phyloP scores from a whole-genome alignment of 2,113 vertebrate species.

The Laterallus jamaicensis region DNA sequence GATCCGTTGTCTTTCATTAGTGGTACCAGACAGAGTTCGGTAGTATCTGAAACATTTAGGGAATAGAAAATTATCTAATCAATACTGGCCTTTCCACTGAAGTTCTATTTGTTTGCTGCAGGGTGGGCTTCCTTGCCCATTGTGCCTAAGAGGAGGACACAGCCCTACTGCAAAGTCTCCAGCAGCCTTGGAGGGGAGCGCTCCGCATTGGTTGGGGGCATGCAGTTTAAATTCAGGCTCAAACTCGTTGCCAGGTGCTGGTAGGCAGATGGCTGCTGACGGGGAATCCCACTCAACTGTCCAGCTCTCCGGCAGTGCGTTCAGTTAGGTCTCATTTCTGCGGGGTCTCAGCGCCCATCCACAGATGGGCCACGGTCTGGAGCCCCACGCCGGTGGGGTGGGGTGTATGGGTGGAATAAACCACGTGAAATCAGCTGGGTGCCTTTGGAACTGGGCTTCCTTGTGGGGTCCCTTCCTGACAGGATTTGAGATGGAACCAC shows the following conservation, averaged over 20 bases:
- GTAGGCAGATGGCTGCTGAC: not conserved
- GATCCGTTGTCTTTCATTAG: not conserved
- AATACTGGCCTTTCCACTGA: not conserved
- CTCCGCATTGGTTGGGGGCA: rapidly evolving
- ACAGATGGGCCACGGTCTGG: not conserved
- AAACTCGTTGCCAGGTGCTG: not conserved
- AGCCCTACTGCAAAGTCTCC: not conserved
- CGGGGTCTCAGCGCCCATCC: rapidly evolving
- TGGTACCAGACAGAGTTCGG: not conserved
- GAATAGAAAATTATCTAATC: not conserved
- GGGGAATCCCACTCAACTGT: not conserved
- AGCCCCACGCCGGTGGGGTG: not conserved
- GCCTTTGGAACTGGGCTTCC: rapidly evolving
- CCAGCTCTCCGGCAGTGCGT: not conserved
- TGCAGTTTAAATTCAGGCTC: rapidly evolving
- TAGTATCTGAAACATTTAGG: not conserved
- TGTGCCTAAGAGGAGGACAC: rapidly evolving
- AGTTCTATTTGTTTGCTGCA: not conserved
- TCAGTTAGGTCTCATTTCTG: not conserved
- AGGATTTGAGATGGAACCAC: not conserved
- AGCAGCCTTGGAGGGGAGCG: not conserved
- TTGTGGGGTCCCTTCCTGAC: rapidly evolving
- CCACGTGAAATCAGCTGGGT: rapidly evolving
- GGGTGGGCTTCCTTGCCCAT: not conserved
- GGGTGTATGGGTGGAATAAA: not conserved